phyloP scores from a whole-genome alignment of 2,888 invertebrate genomes.

The Blastobasis lacticolella region DNA sequence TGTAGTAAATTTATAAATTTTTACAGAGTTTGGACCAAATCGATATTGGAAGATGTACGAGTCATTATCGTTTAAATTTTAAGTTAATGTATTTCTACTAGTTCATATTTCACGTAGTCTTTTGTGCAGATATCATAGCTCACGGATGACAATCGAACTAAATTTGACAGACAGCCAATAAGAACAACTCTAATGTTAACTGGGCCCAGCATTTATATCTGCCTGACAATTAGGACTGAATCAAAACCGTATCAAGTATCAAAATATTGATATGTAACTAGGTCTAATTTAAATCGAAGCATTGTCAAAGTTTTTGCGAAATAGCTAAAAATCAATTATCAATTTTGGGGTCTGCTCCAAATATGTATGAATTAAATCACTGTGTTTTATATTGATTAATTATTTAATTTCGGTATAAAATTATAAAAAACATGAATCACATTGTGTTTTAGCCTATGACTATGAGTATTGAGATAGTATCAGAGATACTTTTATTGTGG shows the following conservation, averaged over 20 bases:
- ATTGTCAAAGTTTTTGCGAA: neutral
- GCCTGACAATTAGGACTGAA: too few species aligned
- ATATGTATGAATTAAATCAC: neutral
- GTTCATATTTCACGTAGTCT: too few species aligned
- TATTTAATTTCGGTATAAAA: conserved; percentile 28
- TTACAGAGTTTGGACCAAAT: too few species aligned
- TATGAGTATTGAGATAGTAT: conserved; percentile 26
- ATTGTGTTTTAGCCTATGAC: conserved; percentile 16
- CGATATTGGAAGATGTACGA: too few species aligned
- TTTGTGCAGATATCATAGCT: too few species aligned
- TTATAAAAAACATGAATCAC: conserved; percentile 30
- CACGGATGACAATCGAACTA: neutral
- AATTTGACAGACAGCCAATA: neutral
- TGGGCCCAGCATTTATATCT: too few species aligned
- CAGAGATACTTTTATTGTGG: conserved; percentile 5
- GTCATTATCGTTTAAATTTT: too few species aligned
- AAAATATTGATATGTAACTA: too few species aligned
- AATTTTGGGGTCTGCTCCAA: neutral
- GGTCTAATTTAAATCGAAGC: too few species aligned
- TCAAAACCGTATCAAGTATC: too few species aligned
- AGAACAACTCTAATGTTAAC: neutral
- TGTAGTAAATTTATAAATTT: too few species aligned
- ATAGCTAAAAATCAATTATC: neutral
- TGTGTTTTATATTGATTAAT: neutral
- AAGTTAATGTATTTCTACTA: too few species aligned